These are phyloP conservation scores for Macrophya annulata DNA, from an alignment of 2,888 invertebrate genomes.

Conservation along the genomic window DNA sequence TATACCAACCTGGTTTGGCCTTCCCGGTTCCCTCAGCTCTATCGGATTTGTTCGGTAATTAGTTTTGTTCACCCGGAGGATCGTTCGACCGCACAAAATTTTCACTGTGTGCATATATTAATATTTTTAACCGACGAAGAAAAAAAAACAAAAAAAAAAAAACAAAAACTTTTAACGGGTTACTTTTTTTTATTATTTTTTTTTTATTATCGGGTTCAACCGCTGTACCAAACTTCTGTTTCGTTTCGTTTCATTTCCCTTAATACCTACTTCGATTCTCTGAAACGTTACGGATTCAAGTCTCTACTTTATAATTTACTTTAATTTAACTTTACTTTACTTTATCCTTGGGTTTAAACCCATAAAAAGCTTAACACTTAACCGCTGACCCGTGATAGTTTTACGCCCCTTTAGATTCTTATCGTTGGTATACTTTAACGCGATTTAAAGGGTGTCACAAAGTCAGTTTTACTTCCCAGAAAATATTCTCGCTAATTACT, in stretches of 20 bases:
- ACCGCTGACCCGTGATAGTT: neutral
- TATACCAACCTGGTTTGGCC: neutral
- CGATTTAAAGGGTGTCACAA: neutral
- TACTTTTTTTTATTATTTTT: neutral
- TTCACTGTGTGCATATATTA: slow-evolving; percentile 25
- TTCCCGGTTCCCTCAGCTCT: neutral
- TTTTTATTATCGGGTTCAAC: neutral
- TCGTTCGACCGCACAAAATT: neutral
- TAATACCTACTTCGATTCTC: neutral
- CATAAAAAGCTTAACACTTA: neutral
- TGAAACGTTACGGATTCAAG: neutral
- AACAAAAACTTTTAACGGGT: neutral
- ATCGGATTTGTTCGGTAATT: slow-evolving; percentile 53
- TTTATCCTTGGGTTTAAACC: neutral
- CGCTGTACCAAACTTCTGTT: neutral
- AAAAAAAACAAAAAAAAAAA: no score
- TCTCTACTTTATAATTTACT: neutral
- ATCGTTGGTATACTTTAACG: slow-evolving; percentile 3
- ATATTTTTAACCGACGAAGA: neutral
- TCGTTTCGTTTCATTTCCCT: neutral
- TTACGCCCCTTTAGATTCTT: neutral
- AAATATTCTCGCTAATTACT: neutral
- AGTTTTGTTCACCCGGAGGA: slow-evolving; percentile 35
- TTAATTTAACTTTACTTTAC: neutral
- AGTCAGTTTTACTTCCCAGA: neutral